Percentiles rank a stretch among this genome's conserved stretches.
phyloP scores from a whole-genome alignment of 1,140 invertebrate species.

The Pararge aegeria region DNA sequence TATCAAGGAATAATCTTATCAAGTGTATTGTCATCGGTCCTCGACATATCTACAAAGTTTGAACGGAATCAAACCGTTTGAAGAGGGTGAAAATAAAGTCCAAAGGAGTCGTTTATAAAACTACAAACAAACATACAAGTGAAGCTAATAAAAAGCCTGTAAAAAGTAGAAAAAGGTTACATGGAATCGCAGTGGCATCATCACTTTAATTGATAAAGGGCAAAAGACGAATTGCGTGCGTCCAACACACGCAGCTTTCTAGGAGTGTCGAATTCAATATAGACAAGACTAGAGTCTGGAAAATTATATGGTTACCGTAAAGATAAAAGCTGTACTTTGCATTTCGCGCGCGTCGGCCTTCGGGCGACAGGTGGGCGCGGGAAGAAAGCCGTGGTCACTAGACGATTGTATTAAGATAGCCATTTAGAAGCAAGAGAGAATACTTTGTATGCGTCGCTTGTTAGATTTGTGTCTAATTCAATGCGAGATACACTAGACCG shows the following conservation, averaged over 20 bases:
- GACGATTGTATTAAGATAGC: conserved; percentile 49
- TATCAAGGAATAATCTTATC: too few species aligned
- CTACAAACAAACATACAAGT: too few species aligned
- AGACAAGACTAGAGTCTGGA: background rate
- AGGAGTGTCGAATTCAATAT: conserved; percentile 2
- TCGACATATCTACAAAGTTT: too few species aligned
- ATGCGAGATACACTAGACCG: background rate
- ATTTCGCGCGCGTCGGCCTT: conserved; percentile 22
- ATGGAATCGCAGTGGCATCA: too few species aligned
- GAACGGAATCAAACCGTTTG: too few species aligned
- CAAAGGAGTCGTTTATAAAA: too few species aligned
- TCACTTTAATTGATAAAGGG: too few species aligned
- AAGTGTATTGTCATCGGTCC: too few species aligned
- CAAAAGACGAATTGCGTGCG: background rate
- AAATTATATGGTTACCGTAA: conserved; percentile 1
- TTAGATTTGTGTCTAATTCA: conserved; percentile 8
- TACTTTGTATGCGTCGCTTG: conserved; percentile 1
- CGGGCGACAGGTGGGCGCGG: conserved; percentile 35
- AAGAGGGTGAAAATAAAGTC: too few species aligned
- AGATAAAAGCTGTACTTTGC: conserved; percentile 13
- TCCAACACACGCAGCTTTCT: background rate
- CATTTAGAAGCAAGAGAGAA: conserved; percentile 19
- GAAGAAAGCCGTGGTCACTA: conserved; percentile 37
- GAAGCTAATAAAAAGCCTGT: too few species aligned
- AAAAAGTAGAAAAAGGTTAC: too few species aligned